Percentiles rank a stretch among this genome's conserved stretches.
These are phyloP conservation scores for Myrmecophaga tridactyla DNA, from an alignment of 2,113 vertebrate genomes.

Conservation along the genomic window DNA sequence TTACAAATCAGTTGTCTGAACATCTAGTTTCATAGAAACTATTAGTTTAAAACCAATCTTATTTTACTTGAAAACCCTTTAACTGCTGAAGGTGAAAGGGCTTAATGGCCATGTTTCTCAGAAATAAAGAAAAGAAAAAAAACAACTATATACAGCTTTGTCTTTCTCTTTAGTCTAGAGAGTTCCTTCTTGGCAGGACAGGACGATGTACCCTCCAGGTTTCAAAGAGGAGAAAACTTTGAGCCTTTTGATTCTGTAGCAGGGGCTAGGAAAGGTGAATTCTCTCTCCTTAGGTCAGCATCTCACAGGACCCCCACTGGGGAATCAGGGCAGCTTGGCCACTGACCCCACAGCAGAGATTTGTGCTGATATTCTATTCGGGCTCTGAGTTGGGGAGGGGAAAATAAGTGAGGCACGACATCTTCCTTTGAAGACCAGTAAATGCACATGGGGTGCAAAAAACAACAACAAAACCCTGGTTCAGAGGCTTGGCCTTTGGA, in stretches of 20 bases:
- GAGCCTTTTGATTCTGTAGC: background rate
- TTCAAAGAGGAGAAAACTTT: background rate
- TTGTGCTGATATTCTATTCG: background rate
- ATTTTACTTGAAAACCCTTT: background rate
- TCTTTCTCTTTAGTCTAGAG: background rate
- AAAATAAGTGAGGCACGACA: too few species aligned
- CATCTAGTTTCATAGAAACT: background rate
- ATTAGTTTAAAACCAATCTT: background rate
- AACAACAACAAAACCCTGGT: background rate
- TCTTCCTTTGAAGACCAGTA: background rate
- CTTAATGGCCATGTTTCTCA: background rate
- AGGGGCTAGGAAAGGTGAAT: background rate
- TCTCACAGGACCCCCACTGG: background rate
- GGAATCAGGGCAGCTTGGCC: background rate
- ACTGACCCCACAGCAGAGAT: background rate
- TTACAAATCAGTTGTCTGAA: background rate
- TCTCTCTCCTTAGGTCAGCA: background rate
- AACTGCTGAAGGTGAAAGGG: background rate
- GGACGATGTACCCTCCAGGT: background rate
- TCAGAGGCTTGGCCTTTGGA: background rate
- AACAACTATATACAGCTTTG: background rate
- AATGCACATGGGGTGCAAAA: rapidly evolving
- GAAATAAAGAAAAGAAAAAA: background rate
- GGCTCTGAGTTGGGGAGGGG: background rate
- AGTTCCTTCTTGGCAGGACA: background rate